Percentiles rank a stretch among this genome's conserved stretches.
These are phyloP conservation scores for Barbus barbus DNA, from an alignment of 2,113 vertebrate genomes.

Conservation along the genomic window DNA sequence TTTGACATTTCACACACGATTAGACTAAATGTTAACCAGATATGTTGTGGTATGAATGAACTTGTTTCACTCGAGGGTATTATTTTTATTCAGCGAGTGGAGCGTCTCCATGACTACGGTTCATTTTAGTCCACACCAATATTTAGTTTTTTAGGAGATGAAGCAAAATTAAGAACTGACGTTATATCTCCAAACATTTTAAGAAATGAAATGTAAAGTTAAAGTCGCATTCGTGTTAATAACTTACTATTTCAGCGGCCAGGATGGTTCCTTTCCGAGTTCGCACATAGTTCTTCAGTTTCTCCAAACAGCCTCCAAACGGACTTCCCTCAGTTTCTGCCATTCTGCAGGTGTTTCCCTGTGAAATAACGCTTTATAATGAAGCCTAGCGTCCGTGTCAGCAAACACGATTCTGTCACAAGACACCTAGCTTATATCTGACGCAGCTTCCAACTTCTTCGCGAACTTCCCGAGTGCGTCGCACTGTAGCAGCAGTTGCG, in stretches of 20 bases:
- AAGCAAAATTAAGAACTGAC: neutral
- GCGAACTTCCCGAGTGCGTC: neutral
- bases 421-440: neutral
- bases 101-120: constrained; percentile 8
- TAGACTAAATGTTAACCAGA: neutral
- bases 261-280: constrained; percentile 73
- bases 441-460: neutral
- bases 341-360: constrained; percentile 58
- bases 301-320: constrained; percentile 56
- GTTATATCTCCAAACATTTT: neutral
- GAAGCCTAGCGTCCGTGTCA: neutral
- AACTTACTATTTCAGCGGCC: constrained; percentile 75
- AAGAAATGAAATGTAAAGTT: neutral
- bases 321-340: constrained; percentile 58
- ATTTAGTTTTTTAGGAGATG: neutral
- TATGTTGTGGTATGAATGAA: neutral
- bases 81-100: neutral
- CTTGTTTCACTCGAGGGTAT: too few species aligned
- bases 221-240: neutral
- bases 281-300: constrained; percentile 65
- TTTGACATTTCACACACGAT: neutral
- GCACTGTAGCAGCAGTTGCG: too few species aligned
- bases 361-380: neutral
- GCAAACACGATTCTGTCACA: neutral
- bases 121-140: neutral